Evolutionary conservation across 1,140 invertebrate species (phyloP), one percentile per base, ranked within the genome.

Genomic region (Hylaeus anthracinus): DNA sequence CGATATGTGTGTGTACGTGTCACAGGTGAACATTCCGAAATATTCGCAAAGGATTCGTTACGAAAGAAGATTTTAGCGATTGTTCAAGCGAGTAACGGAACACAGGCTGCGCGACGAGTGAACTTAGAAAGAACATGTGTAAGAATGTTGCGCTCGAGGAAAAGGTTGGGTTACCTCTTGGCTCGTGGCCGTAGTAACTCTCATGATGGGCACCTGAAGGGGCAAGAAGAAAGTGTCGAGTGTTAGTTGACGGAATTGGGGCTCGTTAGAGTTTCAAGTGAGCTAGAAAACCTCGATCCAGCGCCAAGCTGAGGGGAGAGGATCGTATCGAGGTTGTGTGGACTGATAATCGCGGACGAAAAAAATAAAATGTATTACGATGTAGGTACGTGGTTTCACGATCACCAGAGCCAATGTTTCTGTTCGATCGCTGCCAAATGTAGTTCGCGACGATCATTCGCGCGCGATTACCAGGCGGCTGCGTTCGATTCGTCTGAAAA

Each of bases 91-190:
- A 77, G 79, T 70, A 77, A 76, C 72, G 58, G 56, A 64, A 71
- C 72, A 80, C 70, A 73, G 37, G 71, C 64, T 74, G 64, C 79
- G 79, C 65, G 63, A 72, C 26, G 41, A 26, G 41, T 71, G 60
- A 70, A 41, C 14, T 69, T 1, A 3, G 37, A 70, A 60, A 79
- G 56, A 51, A 82, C 43, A 72, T 63, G 81, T 72, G 55, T 79
- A n/a, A 65, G 14, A 73, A 60, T 82, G 70, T 83, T 87, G 70
- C 65, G 56, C 63, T 83, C 64, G 67, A 77, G 70, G 70, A 65
- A 75, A 89, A 84, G 81, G 75, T 84, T 84, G 82, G 76, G 77
- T 91, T 91, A 92, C 90, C 90, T 92, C 90, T 91, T 88, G 88
- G 85, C 82, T 88, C 88, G 85, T 90, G 89, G 87, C 87, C 89